Percentiles rank a stretch among this genome's conserved stretches.
phyloP scores from a whole-genome alignment of 2,888 invertebrate species.

The Crepidodera aurea region DNA sequence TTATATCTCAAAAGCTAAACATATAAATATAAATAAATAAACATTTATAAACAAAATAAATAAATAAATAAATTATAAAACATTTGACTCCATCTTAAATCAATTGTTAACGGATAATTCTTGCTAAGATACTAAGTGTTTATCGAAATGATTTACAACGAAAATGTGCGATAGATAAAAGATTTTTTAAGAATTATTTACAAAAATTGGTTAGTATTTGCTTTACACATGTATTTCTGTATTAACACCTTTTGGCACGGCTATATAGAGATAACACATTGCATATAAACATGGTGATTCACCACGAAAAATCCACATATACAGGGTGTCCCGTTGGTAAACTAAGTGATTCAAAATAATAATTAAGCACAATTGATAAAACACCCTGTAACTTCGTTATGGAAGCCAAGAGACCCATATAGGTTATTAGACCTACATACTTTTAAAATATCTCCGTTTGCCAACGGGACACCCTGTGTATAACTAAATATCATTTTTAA shows the following conservation, averaged over 20 bases:
- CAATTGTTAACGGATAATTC: slow-evolving; percentile 7
- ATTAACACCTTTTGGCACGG: slow-evolving; percentile 5
- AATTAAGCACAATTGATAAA: too few relatives aligned
- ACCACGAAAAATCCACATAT: neutral
- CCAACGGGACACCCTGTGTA: too few relatives aligned
- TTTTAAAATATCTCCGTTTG: too few relatives aligned
- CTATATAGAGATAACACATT: neutral
- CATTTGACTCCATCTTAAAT: slow-evolving; percentile 6
- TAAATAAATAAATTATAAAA: slow-evolving; percentile 18
- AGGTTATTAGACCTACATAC: too few relatives aligned
- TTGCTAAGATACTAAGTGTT: neutral
- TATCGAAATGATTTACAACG: neutral
- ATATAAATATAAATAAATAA: slow-evolving; percentile 13
- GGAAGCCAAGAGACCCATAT: too few relatives aligned
- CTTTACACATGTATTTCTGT: neutral
- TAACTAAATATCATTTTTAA: too few relatives aligned
- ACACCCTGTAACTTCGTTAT: too few relatives aligned
- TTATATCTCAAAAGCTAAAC: slow-evolving; percentile 21
- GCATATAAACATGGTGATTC: neutral
- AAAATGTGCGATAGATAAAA: neutral
- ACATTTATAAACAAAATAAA: slow-evolving; percentile 7
- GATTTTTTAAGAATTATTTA: neutral
- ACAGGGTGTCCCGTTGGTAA: too few relatives aligned
- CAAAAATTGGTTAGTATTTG: neutral
- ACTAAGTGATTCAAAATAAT: too few relatives aligned